These are phyloP conservation scores for Bombus cullumanus DNA, from an alignment of 1,140 invertebrate genomes.

Conservation along the genomic window DNA sequence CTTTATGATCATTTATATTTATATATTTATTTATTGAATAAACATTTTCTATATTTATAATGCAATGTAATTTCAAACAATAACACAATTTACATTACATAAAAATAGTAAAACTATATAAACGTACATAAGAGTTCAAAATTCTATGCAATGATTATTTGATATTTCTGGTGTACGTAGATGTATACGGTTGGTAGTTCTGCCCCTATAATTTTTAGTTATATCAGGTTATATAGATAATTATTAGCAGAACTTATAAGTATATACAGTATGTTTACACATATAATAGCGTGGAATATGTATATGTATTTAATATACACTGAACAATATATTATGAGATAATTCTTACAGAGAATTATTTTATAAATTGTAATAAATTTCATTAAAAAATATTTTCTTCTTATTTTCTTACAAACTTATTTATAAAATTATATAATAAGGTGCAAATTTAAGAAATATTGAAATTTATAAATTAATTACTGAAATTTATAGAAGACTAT, in stretches of 20 bases:
- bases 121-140: neutral
- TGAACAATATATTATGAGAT: neutral
- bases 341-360: neutral
- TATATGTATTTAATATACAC: neutral
- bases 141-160: neutral
- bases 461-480: neutral
- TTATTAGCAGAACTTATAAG: neutral
- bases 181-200: conserved; percentile 6
- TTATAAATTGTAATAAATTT: neutral
- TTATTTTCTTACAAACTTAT: neutral
- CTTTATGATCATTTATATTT: neutral
- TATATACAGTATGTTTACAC: neutral
- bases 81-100: neutral
- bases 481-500: neutral
- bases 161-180: neutral
- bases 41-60: neutral
- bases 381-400: neutral
- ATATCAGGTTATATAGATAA: neutral
- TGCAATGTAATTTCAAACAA: neutral
- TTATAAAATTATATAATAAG: neutral
- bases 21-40: neutral
- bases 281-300: neutral
- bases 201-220: neutral
- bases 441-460: neutral
- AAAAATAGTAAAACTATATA: neutral